Percentiles rank a stretch among this genome's conserved stretches.
Evolutionary conservation across 1,140 invertebrate genomes (phyloP).

Genomic region (Zaprionus inermis): DNA sequence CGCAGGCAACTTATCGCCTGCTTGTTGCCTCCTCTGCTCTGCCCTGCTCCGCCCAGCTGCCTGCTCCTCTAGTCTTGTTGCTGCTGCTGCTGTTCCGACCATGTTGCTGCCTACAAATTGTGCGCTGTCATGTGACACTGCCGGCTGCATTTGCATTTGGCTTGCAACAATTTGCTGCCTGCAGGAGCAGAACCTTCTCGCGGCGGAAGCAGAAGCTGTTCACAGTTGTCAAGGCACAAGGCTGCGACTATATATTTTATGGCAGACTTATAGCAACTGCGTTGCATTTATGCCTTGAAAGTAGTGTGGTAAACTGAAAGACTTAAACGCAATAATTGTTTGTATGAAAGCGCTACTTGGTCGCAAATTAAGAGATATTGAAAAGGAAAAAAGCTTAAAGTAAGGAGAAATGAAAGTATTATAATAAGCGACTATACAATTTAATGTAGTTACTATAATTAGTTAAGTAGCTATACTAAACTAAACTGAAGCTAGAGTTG

Average conservation of each 20-base stretch:
- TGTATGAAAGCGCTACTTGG: not conserved
- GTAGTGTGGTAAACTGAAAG: not conserved
- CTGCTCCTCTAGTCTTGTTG: constrained; percentile 14
- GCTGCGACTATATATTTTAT: not conserved
- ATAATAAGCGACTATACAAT: not conserved
- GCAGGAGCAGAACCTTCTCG: not conserved
- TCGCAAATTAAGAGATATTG: not conserved
- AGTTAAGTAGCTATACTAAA: too few species aligned
- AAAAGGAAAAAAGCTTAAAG: not conserved
- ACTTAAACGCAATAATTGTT: not conserved
- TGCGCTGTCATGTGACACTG: constrained; percentile 44
- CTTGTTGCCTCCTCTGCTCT: constrained; percentile 6
- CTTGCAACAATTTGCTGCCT: constrained; percentile 7
- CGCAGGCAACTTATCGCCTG: constrained; percentile 49
- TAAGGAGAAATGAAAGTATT: not conserved
- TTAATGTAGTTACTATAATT: not conserved
- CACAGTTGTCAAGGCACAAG: constrained; percentile 1
- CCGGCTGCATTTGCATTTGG: constrained; percentile 26
- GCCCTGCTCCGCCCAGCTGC: not conserved
- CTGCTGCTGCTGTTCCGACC: constrained; percentile 14
- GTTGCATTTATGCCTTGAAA: not conserved
- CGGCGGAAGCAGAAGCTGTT: not conserved
- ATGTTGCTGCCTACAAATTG: constrained; percentile 59
- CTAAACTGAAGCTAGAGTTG: too few species aligned
- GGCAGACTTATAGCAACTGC: not conserved